phyloP scores from a whole-genome alignment of 2,113 vertebrate species.

The cattle (Bos taurus) region ARS-UCD2.0 NC_037354.1:2610501-2611000 shows the following conservation, averaged over 20 bases:
- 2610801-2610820: background rate
- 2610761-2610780: background rate
- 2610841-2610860: background rate
- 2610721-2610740: background rate
- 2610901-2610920: background rate
- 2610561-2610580: background rate
- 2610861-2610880: background rate
- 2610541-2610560: background rate
- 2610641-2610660: background rate
- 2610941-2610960: too few species aligned
- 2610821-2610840: background rate
- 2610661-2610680: background rate
- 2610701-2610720: background rate
- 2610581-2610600: background rate
- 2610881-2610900: background rate
- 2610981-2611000: background rate
- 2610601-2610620: background rate
- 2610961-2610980: background rate
- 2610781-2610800: background rate
- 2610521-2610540: background rate
- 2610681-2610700: background rate
- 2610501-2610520: background rate
- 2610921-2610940: background rate
- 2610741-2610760: background rate
- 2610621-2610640: background rate